Evolutionary conservation across 2,888 invertebrate genomes (phyloP), one percentile per base, ranked within the genome.

Genomic region (Sclerodermus sp.): DNA sequence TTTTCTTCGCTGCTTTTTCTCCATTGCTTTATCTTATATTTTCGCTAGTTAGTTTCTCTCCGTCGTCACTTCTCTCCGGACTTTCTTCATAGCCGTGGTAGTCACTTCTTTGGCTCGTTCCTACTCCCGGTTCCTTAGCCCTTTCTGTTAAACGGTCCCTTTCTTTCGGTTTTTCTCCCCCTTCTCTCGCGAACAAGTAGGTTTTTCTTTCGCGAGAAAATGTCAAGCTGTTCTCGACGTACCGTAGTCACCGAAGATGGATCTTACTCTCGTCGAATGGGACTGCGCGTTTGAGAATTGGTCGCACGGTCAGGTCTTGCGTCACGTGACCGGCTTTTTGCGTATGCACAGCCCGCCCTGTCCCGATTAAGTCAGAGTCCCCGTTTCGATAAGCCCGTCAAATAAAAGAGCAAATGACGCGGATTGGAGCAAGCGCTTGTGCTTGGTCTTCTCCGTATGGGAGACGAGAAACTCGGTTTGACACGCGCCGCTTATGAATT

Each of bases 191-290:
- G 45, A 43, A 45, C 50, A 42, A 40, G 37, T 38, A 32, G 38
- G 57, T 57, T 62, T 62, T 59, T 55, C 59, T 46, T 18, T 39
- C 32, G 34, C 52, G 30, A 23, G 61, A 53, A 61, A 53, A 61
- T 45, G 61, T 61, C 61, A 57, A 37, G 47, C 44, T 46, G 58
- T 36, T 42, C 53, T 31, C 49, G 58, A 51, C 48, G 38, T 53
- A 44, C 48, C 46, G 43, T 43, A 46, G 55, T 42, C 48, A 55
- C 53, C 34, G 55, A 61, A 64, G 61, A 61, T 52, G 57, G 57
- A 57, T 61, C 53, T 31, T 46, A 46, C 55, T 8, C 23, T 23
- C 23, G 23, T 23, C 8, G 8, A 23, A 3, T 8, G 8, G 8
- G 3, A 23, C 23, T 23, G 3, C 23, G 3, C 23, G 23, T 23